Evolutionary conservation across 2,888 invertebrate genomes (phyloP), one percentile per base, ranked within the genome.

Genomic region (Junonia oenone): DNA sequence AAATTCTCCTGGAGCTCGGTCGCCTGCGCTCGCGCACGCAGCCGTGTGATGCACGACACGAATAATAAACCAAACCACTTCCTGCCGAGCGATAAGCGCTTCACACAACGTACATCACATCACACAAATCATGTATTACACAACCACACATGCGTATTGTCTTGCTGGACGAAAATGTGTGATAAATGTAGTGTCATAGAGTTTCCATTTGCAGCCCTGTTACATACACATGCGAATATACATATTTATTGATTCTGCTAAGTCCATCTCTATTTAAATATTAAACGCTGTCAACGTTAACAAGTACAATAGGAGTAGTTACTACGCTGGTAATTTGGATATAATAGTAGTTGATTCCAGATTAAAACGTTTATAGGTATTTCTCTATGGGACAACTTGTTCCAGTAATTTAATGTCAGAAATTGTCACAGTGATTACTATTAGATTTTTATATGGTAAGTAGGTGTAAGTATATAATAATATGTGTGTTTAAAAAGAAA

Each of bases 61-160:
- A 89, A 90, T 90, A 90, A 87, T 86, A 90, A 90, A 88, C 83
- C 83, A 72, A 83, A 80, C 82, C 81, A 88, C 85, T 90, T 90
- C 89, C 89, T 89, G 88, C 73, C 83, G 68, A 71, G 75, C 84
- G 88, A 87, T 88, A 88, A 87, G 83, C 83, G 78, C 72, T 76
- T 76, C 76, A 77, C 73, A 80, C 75, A 75, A 60, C 63, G 63
- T 58, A 74, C 74, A 77, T 70, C 73, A 74, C 73, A 73, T 71
- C 75, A 75, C 71, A 76, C 71, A 71, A 68, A 64, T 64, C 75
- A 64, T 61, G 58, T 61, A 72, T 72, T 74, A 71, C 72, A 76
- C 73, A 75, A 71, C 65, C 68, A 69, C 68, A 73, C 62, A 69
- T 58, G 60, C 68, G 64, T 65, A 65, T 56, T 31, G 50, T 37